A percentile compares a stretch with the other conserved stretches of the same genome.
These are phyloP conservation scores for Amaurobius ferox DNA, from an alignment of 2,888 invertebrate genomes.

Conservation along the genomic window DNA sequence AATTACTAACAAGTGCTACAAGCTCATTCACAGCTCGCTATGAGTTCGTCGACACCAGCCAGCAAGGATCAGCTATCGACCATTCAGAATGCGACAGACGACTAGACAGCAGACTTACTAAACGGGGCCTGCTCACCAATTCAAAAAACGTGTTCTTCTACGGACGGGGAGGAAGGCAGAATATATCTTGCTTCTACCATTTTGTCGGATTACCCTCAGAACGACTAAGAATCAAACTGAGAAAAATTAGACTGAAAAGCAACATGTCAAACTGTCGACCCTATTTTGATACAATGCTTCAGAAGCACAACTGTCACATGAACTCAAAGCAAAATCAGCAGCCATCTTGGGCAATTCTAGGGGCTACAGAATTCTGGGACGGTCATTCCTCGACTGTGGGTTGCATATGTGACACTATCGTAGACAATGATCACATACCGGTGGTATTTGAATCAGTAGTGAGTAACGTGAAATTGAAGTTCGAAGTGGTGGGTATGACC, in stretches of 20 bases:
- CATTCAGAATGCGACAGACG: constrained; percentile 67
- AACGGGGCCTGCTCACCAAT: constrained; percentile 83
- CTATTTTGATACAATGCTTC: constrained; percentile 44
- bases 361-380: constrained; percentile 63
- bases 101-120: constrained; percentile 69
- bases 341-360: constrained; percentile 23
- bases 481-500: constrained; percentile 87
- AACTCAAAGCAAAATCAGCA: neutral
- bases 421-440: constrained; percentile 74
- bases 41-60: constrained; percentile 85
- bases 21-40: constrained; percentile 87
- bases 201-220: constrained; percentile 69
- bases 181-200: constrained; percentile 82
- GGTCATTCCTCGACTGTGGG: constrained; percentile 63
- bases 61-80: constrained; percentile 74
- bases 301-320: constrained; percentile 49
- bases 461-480: constrained; percentile 84
- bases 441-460: constrained; percentile 83
- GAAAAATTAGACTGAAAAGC: constrained; percentile 84
- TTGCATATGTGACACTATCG: constrained; percentile 66
- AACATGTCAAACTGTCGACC: constrained; percentile 22
- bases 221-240: constrained; percentile 77
- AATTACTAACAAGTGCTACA: constrained; percentile 83
- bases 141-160: constrained; percentile 89
- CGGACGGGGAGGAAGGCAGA: constrained; percentile 87